Evolutionary conservation across 2,113 vertebrate species (phyloP).

Genomic region (Pterocles burchelli): DNA sequence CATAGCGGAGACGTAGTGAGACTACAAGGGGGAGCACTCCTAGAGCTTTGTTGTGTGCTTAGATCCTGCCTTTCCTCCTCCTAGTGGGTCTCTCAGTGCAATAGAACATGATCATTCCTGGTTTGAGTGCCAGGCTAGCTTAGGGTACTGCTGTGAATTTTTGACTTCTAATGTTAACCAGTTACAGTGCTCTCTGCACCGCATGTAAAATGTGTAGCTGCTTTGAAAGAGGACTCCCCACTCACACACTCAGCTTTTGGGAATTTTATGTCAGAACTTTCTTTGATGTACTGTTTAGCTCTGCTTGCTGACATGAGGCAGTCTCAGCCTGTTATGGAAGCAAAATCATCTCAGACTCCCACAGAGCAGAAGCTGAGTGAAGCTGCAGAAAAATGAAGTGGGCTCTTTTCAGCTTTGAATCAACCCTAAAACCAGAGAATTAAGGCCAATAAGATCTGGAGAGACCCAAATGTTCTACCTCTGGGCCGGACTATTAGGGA

Average conservation of each 20-base stretch:
- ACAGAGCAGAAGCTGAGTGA: not conserved
- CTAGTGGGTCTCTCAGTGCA: not conserved
- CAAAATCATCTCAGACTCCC: not conserved
- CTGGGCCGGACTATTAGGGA: not conserved
- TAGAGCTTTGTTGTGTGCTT: not conserved
- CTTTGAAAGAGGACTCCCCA: not conserved
- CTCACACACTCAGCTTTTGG: not conserved
- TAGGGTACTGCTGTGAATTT: not conserved
- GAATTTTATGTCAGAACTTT: not conserved
- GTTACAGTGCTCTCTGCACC: not conserved
- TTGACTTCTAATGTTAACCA: not conserved
- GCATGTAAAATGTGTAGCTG: not conserved
- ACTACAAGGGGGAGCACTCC: not conserved
- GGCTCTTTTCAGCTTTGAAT: not conserved
- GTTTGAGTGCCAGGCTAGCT: not conserved
- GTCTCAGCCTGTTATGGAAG: not conserved
- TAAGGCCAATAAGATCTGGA: not conserved
- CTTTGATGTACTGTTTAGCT: not conserved
- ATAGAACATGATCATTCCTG: not conserved
- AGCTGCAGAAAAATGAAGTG: not conserved
- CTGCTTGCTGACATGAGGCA: not conserved
- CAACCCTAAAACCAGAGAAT: not conserved
- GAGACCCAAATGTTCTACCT: not conserved
- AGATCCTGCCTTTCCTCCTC: not conserved
- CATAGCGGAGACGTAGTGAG: not conserved